These are phyloP conservation scores for Drosophila biarmipes DNA, from an alignment of 1,140 invertebrate genomes.

Conservation along the genomic window DNA sequence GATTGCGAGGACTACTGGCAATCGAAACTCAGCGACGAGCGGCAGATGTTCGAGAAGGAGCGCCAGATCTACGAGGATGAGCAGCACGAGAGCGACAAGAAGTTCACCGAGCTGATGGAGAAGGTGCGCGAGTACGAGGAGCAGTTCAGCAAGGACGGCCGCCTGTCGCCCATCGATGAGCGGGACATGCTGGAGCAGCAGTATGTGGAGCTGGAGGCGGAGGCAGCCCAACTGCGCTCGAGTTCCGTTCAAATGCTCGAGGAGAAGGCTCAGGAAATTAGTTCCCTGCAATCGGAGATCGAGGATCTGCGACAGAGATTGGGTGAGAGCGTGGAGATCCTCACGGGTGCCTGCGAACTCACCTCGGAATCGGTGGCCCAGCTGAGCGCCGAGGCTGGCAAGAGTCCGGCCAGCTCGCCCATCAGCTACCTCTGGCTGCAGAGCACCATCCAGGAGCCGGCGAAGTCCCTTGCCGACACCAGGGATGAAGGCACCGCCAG, in stretches of 20 bases:
- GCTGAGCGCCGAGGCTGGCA: slow-evolving; percentile 46
- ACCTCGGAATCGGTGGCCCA: slow-evolving; percentile 56
- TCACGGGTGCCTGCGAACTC: slow-evolving; percentile 76
- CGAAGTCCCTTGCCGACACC: slow-evolving; percentile 48
- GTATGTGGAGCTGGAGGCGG: slow-evolving; percentile 89
- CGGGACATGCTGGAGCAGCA: slow-evolving; percentile 90
- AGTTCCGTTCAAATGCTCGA: slow-evolving; percentile 73
- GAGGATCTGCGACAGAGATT: slow-evolving; percentile 76
- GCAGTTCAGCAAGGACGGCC: slow-evolving; percentile 87
- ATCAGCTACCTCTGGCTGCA: slow-evolving; percentile 85
- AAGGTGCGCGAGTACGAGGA: slow-evolving; percentile 93
- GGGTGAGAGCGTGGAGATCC: slow-evolving; percentile 79
- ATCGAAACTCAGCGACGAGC: slow-evolving; percentile 90
- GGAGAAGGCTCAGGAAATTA: slow-evolving; percentile 86
- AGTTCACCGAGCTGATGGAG: slow-evolving; percentile 89
- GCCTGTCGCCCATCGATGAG: slow-evolving; percentile 91
- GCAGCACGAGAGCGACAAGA: slow-evolving; percentile 91
- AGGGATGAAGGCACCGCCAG: slow-evolving; percentile 42
- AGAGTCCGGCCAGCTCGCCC: slow-evolving; percentile 83
- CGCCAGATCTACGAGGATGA: slow-evolving; percentile 90
- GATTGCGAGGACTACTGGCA: slow-evolving; percentile 94
- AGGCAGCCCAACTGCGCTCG: slow-evolving; percentile 86
- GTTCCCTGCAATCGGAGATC: slow-evolving; percentile 85
- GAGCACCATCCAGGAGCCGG: slow-evolving; percentile 84
- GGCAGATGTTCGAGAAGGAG: slow-evolving; percentile 90